Base-by-base conservation (phyloP, 1,140 invertebrate genomes). In the Tigriopus japonicus region DNA sequence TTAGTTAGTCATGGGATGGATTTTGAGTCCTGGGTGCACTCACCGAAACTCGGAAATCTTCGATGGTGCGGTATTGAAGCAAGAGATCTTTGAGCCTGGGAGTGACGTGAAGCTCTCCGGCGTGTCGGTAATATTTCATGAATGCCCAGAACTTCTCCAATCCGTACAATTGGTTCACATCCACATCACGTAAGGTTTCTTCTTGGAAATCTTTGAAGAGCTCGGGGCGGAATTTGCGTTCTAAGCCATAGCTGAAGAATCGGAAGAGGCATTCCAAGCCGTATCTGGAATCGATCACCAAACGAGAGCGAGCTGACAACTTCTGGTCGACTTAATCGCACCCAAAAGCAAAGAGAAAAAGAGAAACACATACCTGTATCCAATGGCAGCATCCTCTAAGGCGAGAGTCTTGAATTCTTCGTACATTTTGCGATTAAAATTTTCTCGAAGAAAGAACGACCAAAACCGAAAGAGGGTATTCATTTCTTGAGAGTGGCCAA, bases 131-230 rank as follows among this genome's bases (percentile, higher is more conserved):
- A 75, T 90, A 92, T 72, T 96, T 96, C 6, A 94, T 74, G 76
- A 97, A 98, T 45, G 93, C 92, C 90, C 93, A 97, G 73, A 98
- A 98, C 72, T 98, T 98, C 74, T 98, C 95, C 52, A 98, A 74
- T 43, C 94, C 95, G 75, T 98, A 98, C 17, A 97, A 74, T 75
- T 98, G 90, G 73, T 90, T 87, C 17, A 17, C 41, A 17, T 71
- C 68, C 82, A 81, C 88, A 70, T 98, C 95, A 66, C 77, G 76
- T 14, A 95, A 78, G 0, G 91, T 95, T 75, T 98, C 94, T 52
- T 79, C 76, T 75, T 97, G 89, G 75, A 99, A 99, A 70, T 98
- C 87, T 71, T 87, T 80, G 73, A 93, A 98, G 9, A 98, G 71
- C 64, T 92, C 84, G 15, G 84, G 82, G 66, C 92, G 76, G 74